These are phyloP conservation scores for Thyatira batis DNA, from an alignment of 2,888 invertebrate species.

Conservation along the genomic window DNA sequence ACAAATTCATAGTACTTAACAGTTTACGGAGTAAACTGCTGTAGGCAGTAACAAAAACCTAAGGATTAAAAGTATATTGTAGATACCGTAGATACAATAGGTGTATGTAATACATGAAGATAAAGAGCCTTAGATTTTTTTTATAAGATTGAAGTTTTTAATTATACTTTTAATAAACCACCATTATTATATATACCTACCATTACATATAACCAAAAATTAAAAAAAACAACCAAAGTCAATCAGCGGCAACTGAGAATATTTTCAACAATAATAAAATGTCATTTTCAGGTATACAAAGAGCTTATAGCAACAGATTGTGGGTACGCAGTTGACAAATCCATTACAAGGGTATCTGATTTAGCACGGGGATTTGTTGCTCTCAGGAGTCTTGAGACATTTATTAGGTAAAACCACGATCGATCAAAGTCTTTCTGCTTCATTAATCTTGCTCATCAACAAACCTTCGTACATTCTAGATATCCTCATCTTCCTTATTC, in stretches of 20 bases:
- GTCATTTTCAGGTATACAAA: background rate
- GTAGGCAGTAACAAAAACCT: too few relatives aligned
- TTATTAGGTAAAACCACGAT: constrained; percentile 76
- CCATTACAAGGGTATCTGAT: constrained; percentile 53
- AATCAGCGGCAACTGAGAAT: background rate
- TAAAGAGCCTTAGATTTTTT: too few relatives aligned
- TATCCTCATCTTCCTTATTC: constrained; percentile 64
- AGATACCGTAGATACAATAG: too few relatives aligned
- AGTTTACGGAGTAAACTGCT: too few relatives aligned
- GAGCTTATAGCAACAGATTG: constrained; percentile 10
- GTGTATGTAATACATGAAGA: too few relatives aligned
- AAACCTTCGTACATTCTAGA: constrained; percentile 61
- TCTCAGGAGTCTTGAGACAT: constrained; percentile 56
- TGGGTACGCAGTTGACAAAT: constrained; percentile 38
- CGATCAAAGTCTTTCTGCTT: constrained; percentile 77
- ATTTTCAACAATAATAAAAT: background rate
- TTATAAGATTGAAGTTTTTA: too few relatives aligned
- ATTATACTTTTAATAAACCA: background rate
- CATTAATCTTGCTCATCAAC: constrained; percentile 79
- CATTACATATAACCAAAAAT: background rate
- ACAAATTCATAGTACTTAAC: background rate
- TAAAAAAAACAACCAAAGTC: background rate
- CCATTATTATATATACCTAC: background rate
- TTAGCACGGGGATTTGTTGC: constrained; percentile 50
- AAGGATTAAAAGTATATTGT: too few relatives aligned